These are phyloP conservation scores for Hirtodrosophila histrioides DNA, from an alignment of 2,888 invertebrate genomes.

Conservation along the genomic window DNA sequence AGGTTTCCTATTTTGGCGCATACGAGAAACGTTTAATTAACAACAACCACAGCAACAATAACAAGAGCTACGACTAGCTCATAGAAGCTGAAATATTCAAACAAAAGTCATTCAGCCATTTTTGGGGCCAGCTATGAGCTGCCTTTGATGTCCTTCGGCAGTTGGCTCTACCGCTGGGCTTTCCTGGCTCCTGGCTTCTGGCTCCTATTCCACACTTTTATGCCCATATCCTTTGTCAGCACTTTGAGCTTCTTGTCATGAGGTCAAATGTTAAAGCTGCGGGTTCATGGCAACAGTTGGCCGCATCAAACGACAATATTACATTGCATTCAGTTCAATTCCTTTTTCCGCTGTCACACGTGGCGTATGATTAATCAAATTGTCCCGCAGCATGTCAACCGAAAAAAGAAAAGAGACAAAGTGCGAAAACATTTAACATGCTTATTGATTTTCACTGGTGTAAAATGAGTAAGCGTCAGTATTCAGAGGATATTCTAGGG, in stretches of 20 bases:
- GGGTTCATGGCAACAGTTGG: constrained; percentile 47
- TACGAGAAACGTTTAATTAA: constrained; percentile 34
- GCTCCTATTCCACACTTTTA: constrained; percentile 32
- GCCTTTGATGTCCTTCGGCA: constrained; percentile 46
- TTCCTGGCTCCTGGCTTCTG: constrained; percentile 7
- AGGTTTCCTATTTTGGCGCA: constrained; percentile 3
- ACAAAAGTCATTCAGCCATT: constrained; percentile 22
- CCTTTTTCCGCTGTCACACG: constrained; percentile 20
- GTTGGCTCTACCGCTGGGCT: neutral
- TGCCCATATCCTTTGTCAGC: constrained; percentile 1
- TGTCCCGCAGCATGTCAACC: neutral
- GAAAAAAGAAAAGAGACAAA: neutral
- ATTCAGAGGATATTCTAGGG: neutral
- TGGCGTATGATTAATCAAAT: constrained; percentile 62
- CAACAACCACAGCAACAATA: constrained; percentile 23
- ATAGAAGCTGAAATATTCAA: constrained; percentile 6
- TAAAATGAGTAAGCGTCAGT: neutral
- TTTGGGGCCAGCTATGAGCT: constrained; percentile 3
- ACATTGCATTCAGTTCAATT: constrained; percentile 16
- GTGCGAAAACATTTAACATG: constrained; percentile 24
- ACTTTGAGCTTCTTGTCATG: constrained; percentile 1
- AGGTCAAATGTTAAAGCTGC: constrained; percentile 17
- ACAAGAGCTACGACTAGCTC: neutral
- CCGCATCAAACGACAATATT: constrained; percentile 9
- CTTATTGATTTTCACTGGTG: constrained; percentile 44